Percentiles rank a stretch among this genome's conserved stretches.
Evolutionary conservation across 2,888 invertebrate species (phyloP).

Genomic region (Panzeria rudis): DNA sequence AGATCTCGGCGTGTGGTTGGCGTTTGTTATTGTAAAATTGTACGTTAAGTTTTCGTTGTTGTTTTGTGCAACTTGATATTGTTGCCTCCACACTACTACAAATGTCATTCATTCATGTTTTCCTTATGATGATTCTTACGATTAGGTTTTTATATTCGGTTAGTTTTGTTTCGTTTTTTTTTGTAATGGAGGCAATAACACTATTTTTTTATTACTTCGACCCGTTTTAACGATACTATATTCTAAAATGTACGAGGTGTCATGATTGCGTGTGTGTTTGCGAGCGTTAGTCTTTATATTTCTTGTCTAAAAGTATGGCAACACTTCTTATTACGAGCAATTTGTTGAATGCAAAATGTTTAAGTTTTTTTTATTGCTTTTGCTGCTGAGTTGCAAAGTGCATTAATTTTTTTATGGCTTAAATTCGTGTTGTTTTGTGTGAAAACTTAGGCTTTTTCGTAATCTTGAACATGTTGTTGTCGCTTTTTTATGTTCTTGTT

Average conservation of each 20-base stretch:
- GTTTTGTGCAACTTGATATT: constrained; percentile 22
- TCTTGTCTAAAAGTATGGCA: constrained; percentile 50
- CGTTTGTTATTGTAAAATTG: constrained; percentile 58
- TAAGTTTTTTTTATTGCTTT: constrained; percentile 21
- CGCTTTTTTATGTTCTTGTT: constrained; percentile 40
- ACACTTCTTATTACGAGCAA: constrained; percentile 17
- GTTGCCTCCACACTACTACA: constrained; percentile 26
- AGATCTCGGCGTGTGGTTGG: constrained; percentile 64
- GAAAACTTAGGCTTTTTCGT: constrained; percentile 62
- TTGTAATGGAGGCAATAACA: constrained; percentile 54
- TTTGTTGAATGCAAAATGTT: constrained; percentile 24
- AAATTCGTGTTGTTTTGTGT: constrained; percentile 75
- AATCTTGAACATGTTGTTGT: constrained; percentile 67
- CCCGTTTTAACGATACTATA: constrained; percentile 61
- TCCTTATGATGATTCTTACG: constrained; percentile 58
- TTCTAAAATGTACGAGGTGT: not conserved
- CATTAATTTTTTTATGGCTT: constrained; percentile 72
- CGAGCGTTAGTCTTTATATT: constrained; percentile 33
- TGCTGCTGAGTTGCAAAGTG: constrained; percentile 42
- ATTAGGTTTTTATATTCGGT: constrained; percentile 32
- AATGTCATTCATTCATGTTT: constrained; percentile 70
- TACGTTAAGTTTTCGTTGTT: constrained; percentile 45
- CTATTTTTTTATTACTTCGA: constrained; percentile 64
- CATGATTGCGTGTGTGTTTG: constrained; percentile 13
- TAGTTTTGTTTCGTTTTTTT: not conserved